A percentile compares a stretch with the other conserved stretches of the same genome.
phyloP scores from a whole-genome alignment of 2,888 invertebrate genomes.

The Rhagium mordax region DNA sequence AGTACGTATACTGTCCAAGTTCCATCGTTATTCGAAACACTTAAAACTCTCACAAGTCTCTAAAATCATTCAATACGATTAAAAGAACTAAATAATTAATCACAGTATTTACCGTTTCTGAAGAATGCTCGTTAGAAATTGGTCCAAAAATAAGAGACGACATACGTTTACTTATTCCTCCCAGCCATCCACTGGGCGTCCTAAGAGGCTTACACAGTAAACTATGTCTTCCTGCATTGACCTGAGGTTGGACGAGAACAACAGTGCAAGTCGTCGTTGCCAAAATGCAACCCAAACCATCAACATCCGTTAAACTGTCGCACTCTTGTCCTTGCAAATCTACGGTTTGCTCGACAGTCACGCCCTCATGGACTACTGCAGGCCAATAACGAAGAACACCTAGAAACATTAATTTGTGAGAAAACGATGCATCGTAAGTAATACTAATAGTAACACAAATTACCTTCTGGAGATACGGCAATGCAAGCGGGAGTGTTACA shows the following conservation, averaged over 20 bases:
- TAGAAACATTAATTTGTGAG: conserved; percentile 80
- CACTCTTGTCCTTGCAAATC: conserved; percentile 93
- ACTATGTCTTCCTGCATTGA: conserved; percentile 78
- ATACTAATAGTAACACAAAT: no score
- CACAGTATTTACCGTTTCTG: conserved; percentile 74
- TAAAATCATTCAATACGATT: no score
- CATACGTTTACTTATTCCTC: conserved; percentile 87
- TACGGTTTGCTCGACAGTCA: conserved; percentile 86
- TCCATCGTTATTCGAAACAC: conserved; percentile 67
- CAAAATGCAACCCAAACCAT: conserved; percentile 84
- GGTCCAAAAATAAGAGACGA: conserved; percentile 87
- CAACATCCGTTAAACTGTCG: conserved; percentile 79
- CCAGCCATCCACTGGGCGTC: conserved; percentile 87
- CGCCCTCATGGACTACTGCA: conserved; percentile 89
- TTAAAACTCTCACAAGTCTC: conserved; percentile 80
- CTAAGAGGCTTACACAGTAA: conserved; percentile 79
- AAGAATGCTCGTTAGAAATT: conserved; percentile 75
- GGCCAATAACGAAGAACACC: conserved; percentile 94
- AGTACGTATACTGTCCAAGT: conserved; percentile 79
- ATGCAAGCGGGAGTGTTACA: conserved; percentile 85
- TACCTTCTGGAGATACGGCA: conserved; percentile 93
- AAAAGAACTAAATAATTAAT: no score
- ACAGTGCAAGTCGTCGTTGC: conserved; percentile 94
- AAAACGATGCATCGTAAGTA: no score
- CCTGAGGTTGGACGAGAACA: conserved; percentile 79